Evolutionary conservation across 2,113 vertebrate genomes (phyloP).

Genomic region (Lipotes vexillifer): DNA sequence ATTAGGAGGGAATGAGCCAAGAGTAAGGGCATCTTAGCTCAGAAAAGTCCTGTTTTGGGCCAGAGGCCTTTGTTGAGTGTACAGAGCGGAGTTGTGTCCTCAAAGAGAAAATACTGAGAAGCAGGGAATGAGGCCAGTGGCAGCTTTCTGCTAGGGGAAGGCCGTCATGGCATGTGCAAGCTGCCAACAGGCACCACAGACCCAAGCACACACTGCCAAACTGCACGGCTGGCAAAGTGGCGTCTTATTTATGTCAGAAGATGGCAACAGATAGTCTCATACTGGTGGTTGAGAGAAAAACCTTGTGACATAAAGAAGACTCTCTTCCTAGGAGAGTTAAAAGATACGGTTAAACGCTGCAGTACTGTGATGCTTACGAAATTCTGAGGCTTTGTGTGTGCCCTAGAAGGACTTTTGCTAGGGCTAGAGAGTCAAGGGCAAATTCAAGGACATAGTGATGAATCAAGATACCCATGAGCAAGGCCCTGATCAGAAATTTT

Average conservation of each 20-base stretch:
- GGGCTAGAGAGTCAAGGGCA: background rate
- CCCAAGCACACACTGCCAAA: fast-evolving
- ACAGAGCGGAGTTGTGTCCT: background rate
- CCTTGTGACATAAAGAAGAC: background rate
- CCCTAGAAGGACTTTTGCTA: background rate
- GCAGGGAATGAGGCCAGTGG: background rate
- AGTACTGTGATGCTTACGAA: background rate
- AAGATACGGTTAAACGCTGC: no score
- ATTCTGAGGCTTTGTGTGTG: background rate
- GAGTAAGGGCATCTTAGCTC: background rate
- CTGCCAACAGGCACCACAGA: background rate
- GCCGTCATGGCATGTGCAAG: no score
- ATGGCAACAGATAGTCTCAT: background rate
- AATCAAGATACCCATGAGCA: background rate
- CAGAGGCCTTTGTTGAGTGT: background rate
- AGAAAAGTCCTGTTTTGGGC: background rate
- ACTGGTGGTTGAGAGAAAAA: background rate
- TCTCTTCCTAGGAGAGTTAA: background rate
- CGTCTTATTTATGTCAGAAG: background rate
- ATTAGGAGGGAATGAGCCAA: background rate
- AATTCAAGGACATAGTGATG: background rate
- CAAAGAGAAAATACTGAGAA: background rate
- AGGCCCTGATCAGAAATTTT: background rate
- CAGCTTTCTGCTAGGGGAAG: background rate
- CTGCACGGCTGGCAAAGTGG: background rate